Percentiles rank a stretch among this genome's conserved stretches.
These are phyloP conservation scores for Dallia pectoralis DNA, from an alignment of 2,797 vertebrate genomes.

Conservation along the genomic window DNA sequence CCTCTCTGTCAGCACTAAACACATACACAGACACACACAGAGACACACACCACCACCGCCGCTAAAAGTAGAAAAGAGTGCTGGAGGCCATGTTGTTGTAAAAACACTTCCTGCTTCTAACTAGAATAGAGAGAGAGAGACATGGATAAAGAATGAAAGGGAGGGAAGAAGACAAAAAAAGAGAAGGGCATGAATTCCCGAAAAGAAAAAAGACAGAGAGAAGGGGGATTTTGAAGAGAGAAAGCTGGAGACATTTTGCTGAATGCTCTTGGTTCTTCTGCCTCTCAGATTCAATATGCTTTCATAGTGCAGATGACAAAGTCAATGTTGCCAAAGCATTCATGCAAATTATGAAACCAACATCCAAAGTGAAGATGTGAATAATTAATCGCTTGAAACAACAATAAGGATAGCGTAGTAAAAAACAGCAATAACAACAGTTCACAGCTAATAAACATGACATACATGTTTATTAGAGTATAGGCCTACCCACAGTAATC, in stretches of 20 bases:
- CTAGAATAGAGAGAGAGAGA: background rate
- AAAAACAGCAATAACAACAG: too few species aligned
- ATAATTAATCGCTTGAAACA: too few species aligned
- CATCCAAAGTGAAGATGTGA: too few species aligned
- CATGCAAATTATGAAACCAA: too few species aligned
- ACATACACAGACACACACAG: background rate
- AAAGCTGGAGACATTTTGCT: background rate
- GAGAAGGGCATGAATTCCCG: too few species aligned
- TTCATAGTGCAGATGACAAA: too few species aligned
- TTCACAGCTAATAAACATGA: too few species aligned
- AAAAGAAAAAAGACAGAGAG: background rate
- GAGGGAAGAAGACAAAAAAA: too few species aligned
- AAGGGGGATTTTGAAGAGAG: background rate
- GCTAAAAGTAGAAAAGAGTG: background rate
- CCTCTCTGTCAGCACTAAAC: background rate
- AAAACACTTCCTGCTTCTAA: slow-evolving; percentile 2
- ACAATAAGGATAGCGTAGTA: too few species aligned
- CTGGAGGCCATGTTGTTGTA: background rate
- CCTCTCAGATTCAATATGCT: background rate
- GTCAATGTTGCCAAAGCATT: too few species aligned
- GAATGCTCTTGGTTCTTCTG: background rate
- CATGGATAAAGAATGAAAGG: background rate
- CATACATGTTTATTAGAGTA: too few species aligned
- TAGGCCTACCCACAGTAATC: too few species aligned
- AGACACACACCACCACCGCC: background rate